phyloP scores from a whole-genome alignment of 2,888 invertebrate genomes.

The Tinea semifulvella region DNA sequence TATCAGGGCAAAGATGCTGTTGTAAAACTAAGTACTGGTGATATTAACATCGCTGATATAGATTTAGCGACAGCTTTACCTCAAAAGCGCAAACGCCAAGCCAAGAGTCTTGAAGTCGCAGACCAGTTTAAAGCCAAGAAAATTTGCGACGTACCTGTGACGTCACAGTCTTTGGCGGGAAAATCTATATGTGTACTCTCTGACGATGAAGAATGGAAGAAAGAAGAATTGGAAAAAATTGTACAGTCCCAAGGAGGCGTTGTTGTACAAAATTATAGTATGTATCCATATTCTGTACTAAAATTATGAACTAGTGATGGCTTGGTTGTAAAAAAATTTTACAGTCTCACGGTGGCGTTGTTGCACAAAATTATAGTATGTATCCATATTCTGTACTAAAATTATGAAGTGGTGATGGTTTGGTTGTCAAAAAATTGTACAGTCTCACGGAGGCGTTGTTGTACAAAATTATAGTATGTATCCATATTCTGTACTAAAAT shows the following conservation, averaged over 20 bases:
- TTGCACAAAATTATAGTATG: too few species aligned
- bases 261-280: too few species aligned
- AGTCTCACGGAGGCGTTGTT: conserved; percentile 45
- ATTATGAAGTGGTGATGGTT: too few species aligned
- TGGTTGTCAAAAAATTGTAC: too few species aligned
- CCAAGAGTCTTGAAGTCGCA: conserved; percentile 33
- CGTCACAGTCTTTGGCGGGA: conserved; percentile 36
- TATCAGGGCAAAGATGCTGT: conserved; percentile 36
- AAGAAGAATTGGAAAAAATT: conserved; percentile 34
- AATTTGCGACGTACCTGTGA: conserved; percentile 25
- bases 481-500: background rate
- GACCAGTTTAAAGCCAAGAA: conserved; percentile 30
- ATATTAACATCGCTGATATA: conserved; percentile 23
- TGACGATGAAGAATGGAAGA: conserved; percentile 40
- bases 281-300: too few species aligned
- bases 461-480: conserved; percentile 41
- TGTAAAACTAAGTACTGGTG: conserved; percentile 38
- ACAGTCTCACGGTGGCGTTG: too few species aligned
- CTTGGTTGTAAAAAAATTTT: too few species aligned
- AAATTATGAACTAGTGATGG: too few species aligned
- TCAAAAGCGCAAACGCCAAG: conserved; percentile 30
- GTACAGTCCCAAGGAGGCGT: too few species aligned
- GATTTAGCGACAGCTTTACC: conserved; percentile 17
- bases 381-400: too few species aligned
- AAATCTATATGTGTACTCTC: conserved; percentile 42